Evolutionary conservation across 2,888 invertebrate genomes (phyloP), one percentile per base, ranked within the genome.

Genomic region (Fragum whitleyi): DNA sequence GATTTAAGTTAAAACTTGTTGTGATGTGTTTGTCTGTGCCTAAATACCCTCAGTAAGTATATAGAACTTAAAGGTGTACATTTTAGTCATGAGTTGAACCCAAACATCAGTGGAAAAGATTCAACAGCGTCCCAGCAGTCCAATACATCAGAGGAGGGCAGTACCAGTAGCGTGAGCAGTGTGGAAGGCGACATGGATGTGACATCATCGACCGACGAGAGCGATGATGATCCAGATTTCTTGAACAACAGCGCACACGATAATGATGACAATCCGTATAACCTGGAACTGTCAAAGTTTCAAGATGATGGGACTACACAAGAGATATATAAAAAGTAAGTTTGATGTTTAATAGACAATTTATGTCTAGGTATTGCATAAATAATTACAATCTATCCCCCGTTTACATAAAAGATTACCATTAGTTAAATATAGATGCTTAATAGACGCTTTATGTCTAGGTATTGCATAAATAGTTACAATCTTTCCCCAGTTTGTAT

Each of bases 111-210:
- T 74, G 93, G 93, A 7, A 92, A 92, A 74, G 93, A 92, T 87
- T 96, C 96, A 2, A 96, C 96, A 36, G 95, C 96, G 2, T 96
- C 96, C 0, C 85, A 86, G 14, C 83, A 88, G 6, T 92, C 92
- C 0, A 82, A 88, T 42, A 92, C 93, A 5, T 92, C 92, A 47
- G 89, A 90, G 32, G 91, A 89, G 28, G 96, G 96, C 91, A 95
- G 95, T 75, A 96, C 96, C 7, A 91, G 90, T 59, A 91, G 91
- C 59, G 90, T 55, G 7, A 80, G 77, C 21, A 80, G 78, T 36
- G 76, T 80, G 1, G 82, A 80, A 19, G 82, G 79, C 21, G 85
- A 82, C 39, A 68, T 81, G 39, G 69, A 77, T n/a, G 67, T 74
- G 26, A 77, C 79, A 39, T 77, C 80, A 2, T 65, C 76, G 16